Evolutionary conservation across 2,113 vertebrate species (phyloP).

Genomic region (Hippocampus guttulatus): DNA sequence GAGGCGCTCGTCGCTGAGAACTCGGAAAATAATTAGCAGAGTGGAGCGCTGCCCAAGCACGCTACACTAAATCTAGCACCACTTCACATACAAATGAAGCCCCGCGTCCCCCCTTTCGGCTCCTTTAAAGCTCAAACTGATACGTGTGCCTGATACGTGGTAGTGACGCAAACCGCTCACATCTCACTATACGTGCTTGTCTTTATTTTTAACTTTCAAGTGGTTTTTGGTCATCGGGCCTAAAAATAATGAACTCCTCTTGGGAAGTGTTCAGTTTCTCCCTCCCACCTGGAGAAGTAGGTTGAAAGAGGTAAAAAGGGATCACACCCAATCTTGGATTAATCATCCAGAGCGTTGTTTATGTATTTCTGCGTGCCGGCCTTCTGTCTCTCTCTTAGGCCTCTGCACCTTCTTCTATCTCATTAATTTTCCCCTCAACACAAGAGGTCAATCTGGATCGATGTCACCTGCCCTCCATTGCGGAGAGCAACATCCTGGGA

Average conservation of each 20-base stretch:
- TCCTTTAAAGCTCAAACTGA: conserved; percentile 5
- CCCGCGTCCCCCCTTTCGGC: conserved; percentile 18
- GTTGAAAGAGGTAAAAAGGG: conserved; percentile 52
- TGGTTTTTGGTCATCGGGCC: conserved; percentile 56
- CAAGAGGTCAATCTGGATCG: conserved; percentile 67
- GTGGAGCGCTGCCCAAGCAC: conserved; percentile 64
- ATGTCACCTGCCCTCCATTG: conserved; percentile 65
- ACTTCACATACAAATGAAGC: conserved; percentile 50
- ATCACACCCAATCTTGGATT: conserved; percentile 52
- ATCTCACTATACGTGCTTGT: conserved; percentile 66
- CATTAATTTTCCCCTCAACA: conserved; percentile 63
- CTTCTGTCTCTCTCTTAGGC: conserved; percentile 25
- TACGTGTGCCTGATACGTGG: conserved; percentile 18
- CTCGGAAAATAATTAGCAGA: conserved; percentile 73
- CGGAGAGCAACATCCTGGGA: conserved; percentile 66
- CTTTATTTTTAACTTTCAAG: conserved; percentile 74
- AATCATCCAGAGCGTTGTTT: conserved; percentile 61
- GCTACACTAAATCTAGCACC: conserved; percentile 54
- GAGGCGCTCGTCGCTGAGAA: conserved; percentile 61
- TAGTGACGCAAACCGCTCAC: conserved; percentile 35
- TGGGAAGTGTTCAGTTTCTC: conserved; percentile 70
- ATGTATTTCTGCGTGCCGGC: conserved; percentile 36
- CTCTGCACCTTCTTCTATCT: conserved; percentile 46
- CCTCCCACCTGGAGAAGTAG: conserved; percentile 66
- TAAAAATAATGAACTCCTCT: conserved; percentile 66